phyloP scores from a whole-genome alignment of 2,888 invertebrate species.

The Sympetrum striolatum region DNA sequence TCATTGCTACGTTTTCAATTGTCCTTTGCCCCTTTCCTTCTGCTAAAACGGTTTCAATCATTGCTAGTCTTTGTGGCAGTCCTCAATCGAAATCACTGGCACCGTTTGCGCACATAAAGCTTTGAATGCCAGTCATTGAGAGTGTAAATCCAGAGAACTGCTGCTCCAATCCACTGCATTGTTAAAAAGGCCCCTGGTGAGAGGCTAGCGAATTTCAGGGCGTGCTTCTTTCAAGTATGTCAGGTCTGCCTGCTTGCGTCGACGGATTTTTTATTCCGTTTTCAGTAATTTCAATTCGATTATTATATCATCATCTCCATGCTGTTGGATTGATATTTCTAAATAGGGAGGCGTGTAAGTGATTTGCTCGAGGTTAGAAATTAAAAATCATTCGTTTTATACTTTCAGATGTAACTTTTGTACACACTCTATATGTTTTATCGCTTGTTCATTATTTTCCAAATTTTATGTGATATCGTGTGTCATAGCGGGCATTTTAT shows the following conservation, averaged over 20 bases:
- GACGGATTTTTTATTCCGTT: too few relatives aligned
- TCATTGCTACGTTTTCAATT: not conserved
- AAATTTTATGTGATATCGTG: too few relatives aligned
- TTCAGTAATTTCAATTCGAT: too few relatives aligned
- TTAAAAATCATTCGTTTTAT: too few relatives aligned
- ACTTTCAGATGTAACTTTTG: too few relatives aligned
- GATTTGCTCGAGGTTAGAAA: too few relatives aligned
- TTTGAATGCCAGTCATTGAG: not conserved
- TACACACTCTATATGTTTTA: too few relatives aligned
- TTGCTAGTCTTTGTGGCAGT: not conserved
- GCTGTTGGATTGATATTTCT: too few relatives aligned
- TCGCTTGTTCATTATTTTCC: too few relatives aligned
- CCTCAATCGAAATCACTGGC: not conserved
- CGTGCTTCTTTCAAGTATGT: not conserved
- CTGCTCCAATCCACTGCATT: not conserved
- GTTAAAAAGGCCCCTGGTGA: not conserved
- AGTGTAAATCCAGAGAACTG: not conserved
- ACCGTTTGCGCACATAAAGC: not conserved
- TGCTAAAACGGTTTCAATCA: not conserved
- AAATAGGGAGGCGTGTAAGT: too few relatives aligned
- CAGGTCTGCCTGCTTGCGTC: not conserved
- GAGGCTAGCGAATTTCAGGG: not conserved
- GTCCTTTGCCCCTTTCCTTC: not conserved
- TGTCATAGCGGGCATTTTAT: too few relatives aligned
- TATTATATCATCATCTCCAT: too few relatives aligned